Base-by-base conservation (phyloP, 2,888 invertebrate genomes). In the Barypeithes pellucidus region DNA sequence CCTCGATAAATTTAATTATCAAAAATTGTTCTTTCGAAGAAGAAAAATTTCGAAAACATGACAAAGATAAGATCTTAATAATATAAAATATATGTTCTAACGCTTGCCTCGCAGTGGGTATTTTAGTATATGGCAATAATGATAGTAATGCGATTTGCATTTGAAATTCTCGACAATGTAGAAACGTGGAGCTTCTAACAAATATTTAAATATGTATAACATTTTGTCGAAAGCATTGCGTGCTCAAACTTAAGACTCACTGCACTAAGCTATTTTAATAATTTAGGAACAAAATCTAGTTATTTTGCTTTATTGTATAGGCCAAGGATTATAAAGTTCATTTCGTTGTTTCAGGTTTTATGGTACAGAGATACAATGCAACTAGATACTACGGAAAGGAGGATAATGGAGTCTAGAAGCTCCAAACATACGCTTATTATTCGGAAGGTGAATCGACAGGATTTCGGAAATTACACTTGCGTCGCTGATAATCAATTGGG, bases 391-490 rank as follows among this genome's bases (percentile, higher is more conserved):
- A 91, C 91, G 22, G 91, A 91, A 84, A 86, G 90, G 71, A 88
- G 90, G 80, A 90, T 91, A 83, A 91, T 91, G 89, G 91, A 91
- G 84, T 89, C 89, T 72, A 88, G 90, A 77, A 91, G 91, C 70
- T 90, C 90, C 80, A 86, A 91, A 79, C 91, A 91, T 83, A 91
- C 90, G 18, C 88, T 92, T 79, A 89, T 91, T 84, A 90, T 92
- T 82, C 88, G 91, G 73, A 91, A 91, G 87, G 91, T 91, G 79
- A 90, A 91, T 83, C 87, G 88, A 75, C 88, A 90, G 78, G 92
- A 92, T 87, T 91, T 92, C 84, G 91, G 91, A 79, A 91, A 91
- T 86, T 92, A 92, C 85, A 90, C 90, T 79, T 92, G 92, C 85
- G 89, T 90, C 76, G 92, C 91, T 54, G 91, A 92, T 83, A 92